A percentile compares a stretch with the other conserved stretches of the same genome.
phyloP scores from a whole-genome alignment of 2,888 invertebrate species.

The Apodemia zela region DNA sequence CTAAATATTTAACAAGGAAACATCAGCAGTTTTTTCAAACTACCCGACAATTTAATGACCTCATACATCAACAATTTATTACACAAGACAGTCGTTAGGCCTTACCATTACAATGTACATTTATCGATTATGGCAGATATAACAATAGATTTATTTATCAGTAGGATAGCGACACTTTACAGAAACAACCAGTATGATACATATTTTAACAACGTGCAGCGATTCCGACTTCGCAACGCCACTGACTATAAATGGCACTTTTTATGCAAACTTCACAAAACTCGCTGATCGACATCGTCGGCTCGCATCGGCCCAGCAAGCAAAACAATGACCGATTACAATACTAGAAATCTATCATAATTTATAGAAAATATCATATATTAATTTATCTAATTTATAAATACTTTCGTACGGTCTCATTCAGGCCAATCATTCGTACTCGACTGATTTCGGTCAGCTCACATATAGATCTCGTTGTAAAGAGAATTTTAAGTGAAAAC shows the following conservation, averaged over 20 bases:
- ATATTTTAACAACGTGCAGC: constrained; percentile 23
- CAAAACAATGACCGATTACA: constrained; percentile 14
- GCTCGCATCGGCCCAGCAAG: constrained; percentile 7
- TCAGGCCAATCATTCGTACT: neutral
- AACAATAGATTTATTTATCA: constrained; percentile 69
- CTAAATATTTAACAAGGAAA: constrained; percentile 49
- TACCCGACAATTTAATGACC: constrained; percentile 24
- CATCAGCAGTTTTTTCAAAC: constrained; percentile 21
- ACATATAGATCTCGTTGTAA: constrained; percentile 1
- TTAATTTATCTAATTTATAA: constrained; percentile 52
- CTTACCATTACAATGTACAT: constrained; percentile 74
- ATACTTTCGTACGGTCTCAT: constrained; percentile 36
- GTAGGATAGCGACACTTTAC: constrained; percentile 68
- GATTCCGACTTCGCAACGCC: constrained; percentile 9
- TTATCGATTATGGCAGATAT: constrained; percentile 78
- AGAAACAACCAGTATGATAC: constrained; percentile 60
- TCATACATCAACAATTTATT: constrained; percentile 52
- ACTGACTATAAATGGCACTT: constrained; percentile 52
- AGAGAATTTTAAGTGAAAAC: constrained; percentile 22
- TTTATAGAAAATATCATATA: constrained; percentile 33
- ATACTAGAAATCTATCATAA: constrained; percentile 36
- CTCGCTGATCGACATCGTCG: constrained; percentile 6
- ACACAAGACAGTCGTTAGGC: constrained; percentile 77
- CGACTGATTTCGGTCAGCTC: constrained; percentile 9
- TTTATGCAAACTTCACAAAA: constrained; percentile 35